Percentiles rank a stretch among this genome's conserved stretches.
Evolutionary conservation across 2,888 invertebrate species (phyloP).

Genomic region (Pocota personata): DNA sequence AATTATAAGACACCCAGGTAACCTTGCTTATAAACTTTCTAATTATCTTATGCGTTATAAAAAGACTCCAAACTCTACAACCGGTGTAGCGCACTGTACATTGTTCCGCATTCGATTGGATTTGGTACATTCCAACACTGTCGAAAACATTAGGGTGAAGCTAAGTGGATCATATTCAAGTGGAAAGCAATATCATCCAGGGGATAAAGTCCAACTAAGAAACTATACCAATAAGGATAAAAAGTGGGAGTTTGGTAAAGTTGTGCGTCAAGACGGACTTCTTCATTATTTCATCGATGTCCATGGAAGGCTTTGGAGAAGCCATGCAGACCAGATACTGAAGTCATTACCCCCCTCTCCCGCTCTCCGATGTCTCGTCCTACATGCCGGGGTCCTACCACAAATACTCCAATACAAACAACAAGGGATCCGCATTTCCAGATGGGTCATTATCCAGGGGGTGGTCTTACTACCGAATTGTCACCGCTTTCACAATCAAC

Average conservation of each 20-base stretch:
- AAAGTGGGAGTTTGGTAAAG: conserved; percentile 37
- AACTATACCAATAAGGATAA: too few species aligned
- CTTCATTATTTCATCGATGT: conserved; percentile 34
- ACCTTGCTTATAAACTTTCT: neutral
- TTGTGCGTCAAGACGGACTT: conserved; percentile 15
- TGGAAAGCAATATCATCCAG: neutral
- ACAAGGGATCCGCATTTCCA: too few species aligned
- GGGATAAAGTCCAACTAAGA: conserved; percentile 18
- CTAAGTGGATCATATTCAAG: neutral
- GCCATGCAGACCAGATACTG: conserved; percentile 25
- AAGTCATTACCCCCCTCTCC: neutral
- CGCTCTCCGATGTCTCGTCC: too few species aligned
- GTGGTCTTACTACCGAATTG: too few species aligned
- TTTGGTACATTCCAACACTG: too few species aligned
- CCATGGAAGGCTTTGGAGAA: conserved; percentile 26
- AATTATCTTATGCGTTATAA: neutral
- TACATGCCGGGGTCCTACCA: too few species aligned
- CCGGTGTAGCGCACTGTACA: neutral
- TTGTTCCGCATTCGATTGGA: neutral
- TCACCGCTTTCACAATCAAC: too few species aligned
- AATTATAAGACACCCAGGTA: too few species aligned
- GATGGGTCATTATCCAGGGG: too few species aligned
- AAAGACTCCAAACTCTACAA: neutral
- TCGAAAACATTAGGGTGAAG: conserved; percentile 1
- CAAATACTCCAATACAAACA: too few species aligned